A percentile compares a stretch with the other conserved stretches of the same genome.
phyloP scores from a whole-genome alignment of 2,888 invertebrate genomes.

The Phortica magna region DNA sequence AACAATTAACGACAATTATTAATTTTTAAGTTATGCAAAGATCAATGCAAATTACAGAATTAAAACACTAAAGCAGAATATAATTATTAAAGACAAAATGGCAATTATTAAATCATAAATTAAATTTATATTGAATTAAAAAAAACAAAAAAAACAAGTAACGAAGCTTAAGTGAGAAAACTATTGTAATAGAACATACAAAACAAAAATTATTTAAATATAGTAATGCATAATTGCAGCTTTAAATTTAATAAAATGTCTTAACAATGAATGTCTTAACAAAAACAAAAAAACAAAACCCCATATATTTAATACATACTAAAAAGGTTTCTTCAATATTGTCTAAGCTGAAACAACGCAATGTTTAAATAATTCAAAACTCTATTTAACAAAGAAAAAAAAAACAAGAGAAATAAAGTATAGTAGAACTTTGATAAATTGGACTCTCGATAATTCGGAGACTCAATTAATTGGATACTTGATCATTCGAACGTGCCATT shows the following conservation, averaged over 20 bases:
- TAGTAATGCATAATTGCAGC: conserved; percentile 25
- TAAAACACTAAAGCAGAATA: neutral
- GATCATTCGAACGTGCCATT: no score
- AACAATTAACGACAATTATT: conserved; percentile 9
- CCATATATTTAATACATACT: neutral
- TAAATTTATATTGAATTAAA: conserved; percentile 3
- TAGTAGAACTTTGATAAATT: no score
- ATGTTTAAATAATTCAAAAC: neutral
- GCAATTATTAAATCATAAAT: neutral
- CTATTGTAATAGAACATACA: neutral
- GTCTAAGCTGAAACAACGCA: conserved; percentile 18
- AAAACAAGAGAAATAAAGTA: neutral
- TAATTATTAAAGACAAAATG: conserved; percentile 8
- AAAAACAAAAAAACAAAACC: conserved; percentile 24
- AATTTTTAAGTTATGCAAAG: neutral
- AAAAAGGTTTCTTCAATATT: conserved; percentile 28
- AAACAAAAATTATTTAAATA: conserved; percentile 1
- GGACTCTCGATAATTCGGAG: no score
- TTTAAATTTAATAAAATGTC: conserved; percentile 11
- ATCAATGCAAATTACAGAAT: neutral
- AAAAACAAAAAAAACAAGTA: neutral
- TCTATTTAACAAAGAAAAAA: neutral
- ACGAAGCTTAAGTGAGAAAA: neutral
- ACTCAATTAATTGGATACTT: no score
- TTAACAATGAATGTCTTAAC: conserved; percentile 35